Percentiles rank a stretch among this genome's conserved stretches.
Evolutionary conservation across 2,888 invertebrate genomes (phyloP).

Genomic region (Melangyna quadrimaculata): DNA sequence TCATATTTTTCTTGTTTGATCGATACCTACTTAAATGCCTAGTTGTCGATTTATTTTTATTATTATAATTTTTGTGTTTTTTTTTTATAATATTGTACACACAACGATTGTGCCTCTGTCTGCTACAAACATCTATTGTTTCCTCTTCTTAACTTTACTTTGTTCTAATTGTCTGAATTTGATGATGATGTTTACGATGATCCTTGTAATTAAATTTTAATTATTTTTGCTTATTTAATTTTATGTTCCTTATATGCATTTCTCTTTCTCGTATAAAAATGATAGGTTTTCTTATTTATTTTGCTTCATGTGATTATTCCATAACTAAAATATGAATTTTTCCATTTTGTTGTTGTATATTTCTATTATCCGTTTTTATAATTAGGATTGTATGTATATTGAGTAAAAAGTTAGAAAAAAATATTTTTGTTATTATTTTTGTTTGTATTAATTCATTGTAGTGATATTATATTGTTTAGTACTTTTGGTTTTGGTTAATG

Average conservation of each 20-base stretch:
- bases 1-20: slow-evolving; percentile 66
- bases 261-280: slow-evolving; percentile 71
- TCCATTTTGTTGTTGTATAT: slow-evolving; percentile 52
- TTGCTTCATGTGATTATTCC: slow-evolving; percentile 66
- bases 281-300: slow-evolving; percentile 67
- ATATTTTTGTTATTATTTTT: slow-evolving; percentile 65
- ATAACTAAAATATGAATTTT: slow-evolving; percentile 71
- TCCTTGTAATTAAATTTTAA: slow-evolving; percentile 54
- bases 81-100: slow-evolving; percentile 58
- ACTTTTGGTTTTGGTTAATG: slow-evolving; percentile 72
- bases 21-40: slow-evolving; percentile 71
- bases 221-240: slow-evolving; percentile 13
- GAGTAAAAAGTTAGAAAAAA: slow-evolving; percentile 72
- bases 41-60: slow-evolving; percentile 54
- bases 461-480: slow-evolving; percentile 71
- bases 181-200: slow-evolving; percentile 71
- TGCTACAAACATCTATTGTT: slow-evolving; percentile 61
- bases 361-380: slow-evolving; percentile 62
- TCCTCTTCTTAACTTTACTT: slow-evolving; percentile 68
- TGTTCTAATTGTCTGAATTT: slow-evolving; percentile 71
- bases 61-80: background rate
- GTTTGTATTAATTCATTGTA: slow-evolving; percentile 69
- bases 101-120: slow-evolving; percentile 69
- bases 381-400: slow-evolving; percentile 71
- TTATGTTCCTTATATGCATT: slow-evolving; percentile 57